Conservation (phyloP, 92 coral and sea anemone genomes). For the Virgularia gustaviana region DNA sequence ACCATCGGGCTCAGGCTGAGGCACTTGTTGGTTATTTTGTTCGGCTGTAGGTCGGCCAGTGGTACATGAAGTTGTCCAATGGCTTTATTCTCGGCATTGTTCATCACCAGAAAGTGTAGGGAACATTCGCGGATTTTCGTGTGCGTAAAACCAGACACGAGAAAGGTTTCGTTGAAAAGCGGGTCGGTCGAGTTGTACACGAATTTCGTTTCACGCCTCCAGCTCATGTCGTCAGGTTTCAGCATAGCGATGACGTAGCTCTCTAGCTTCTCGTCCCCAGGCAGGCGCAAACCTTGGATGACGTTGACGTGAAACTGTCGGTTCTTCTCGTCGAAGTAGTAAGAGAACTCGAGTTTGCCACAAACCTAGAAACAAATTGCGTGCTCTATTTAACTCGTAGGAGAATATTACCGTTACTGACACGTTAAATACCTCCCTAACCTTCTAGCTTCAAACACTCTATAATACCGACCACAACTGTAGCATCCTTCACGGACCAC, state of each 20-base stretch:
- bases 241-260: slow-evolving; percentile 50
- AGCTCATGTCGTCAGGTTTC: slow-evolving; percentile 47
- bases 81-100: slow-evolving; percentile 46
- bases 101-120: slow-evolving; percentile 62
- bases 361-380: not conserved
- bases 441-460: too few relatives aligned
- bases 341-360: slow-evolving; percentile 73
- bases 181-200: slow-evolving; percentile 58
- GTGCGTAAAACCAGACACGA: slow-evolving; percentile 53
- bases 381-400: too few relatives aligned
- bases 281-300: slow-evolving; percentile 43
- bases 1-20: slow-evolving; percentile 46
- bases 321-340: slow-evolving; percentile 62
- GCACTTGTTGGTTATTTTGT: slow-evolving; percentile 53
- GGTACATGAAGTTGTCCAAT: slow-evolving; percentile 68
- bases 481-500: too few relatives aligned
- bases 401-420: too few relatives aligned
- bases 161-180: slow-evolving; percentile 67
- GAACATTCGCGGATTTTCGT: slow-evolving; percentile 57
- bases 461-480: slow-evolving; percentile 3
- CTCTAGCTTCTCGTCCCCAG: slow-evolving; percentile 33
- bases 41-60: slow-evolving; percentile 63
- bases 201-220: slow-evolving; percentile 63
- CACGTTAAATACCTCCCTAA: too few relatives aligned
- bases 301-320: slow-evolving; percentile 63